Conservation (phyloP, 2,888 invertebrate genomes). For the Meteorus colon region DNA sequence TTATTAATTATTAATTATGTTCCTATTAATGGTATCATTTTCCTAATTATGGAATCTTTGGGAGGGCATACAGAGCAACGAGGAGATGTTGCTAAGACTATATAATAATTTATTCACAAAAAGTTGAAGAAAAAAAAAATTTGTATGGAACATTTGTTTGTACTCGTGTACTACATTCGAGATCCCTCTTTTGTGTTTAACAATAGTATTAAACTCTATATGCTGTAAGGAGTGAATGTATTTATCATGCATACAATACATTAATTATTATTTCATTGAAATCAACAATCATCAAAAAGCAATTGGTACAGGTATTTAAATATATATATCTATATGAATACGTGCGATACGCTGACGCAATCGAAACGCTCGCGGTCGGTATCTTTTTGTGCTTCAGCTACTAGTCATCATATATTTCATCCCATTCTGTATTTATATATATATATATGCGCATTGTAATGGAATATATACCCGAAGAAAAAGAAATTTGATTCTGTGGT, state of each 20-base stretch:
- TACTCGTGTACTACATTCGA: no score
- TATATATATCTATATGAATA: constrained; percentile 7
- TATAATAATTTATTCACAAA: no score
- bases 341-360: background rate
- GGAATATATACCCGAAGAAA: background rate
- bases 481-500: background rate
- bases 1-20: no score
- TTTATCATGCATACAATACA: background rate
- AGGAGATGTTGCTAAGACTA: no score
- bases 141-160: no score
- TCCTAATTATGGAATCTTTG: no score
- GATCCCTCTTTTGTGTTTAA: no score
- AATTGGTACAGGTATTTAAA: constrained; percentile 4
- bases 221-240: background rate
- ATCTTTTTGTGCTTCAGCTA: background rate
- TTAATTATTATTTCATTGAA: constrained; percentile 7
- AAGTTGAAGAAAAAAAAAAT: no score
- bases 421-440: background rate
- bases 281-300: background rate
- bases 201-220: background rate
- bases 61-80: no score
- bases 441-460: background rate
- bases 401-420: constrained; percentile 7
- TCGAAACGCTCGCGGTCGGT: background rate
- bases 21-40: no score